These are phyloP conservation scores for Eulemur albifrons DNA, from an alignment of 2,797 vertebrate species.

Conservation along the genomic window DNA sequence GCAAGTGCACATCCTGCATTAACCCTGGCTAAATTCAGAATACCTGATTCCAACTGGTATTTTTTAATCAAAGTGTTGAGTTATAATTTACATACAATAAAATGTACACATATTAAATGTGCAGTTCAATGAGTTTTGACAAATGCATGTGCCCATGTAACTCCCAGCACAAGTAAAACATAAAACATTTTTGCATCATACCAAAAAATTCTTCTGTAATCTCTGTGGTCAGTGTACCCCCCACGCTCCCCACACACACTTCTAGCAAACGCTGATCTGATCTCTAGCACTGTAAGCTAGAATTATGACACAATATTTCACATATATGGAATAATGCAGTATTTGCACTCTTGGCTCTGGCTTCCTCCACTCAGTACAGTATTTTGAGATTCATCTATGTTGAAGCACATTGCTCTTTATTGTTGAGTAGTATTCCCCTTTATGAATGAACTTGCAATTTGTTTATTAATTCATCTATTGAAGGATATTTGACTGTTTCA, in stretches of 20 bases:
- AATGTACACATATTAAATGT: neutral
- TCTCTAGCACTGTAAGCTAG: neutral
- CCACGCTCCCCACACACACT: neutral
- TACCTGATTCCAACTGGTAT: neutral
- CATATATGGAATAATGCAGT: neutral
- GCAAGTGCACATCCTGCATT: neutral
- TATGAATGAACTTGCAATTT: neutral
- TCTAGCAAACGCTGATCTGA: neutral
- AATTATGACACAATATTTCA: neutral
- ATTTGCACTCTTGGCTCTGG: neutral
- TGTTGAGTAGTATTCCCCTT: neutral
- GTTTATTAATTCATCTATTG: neutral
- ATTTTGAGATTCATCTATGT: neutral
- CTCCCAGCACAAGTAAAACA: neutral
- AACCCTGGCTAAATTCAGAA: neutral
- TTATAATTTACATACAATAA: neutral
- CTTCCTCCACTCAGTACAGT: neutral
- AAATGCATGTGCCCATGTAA: neutral
- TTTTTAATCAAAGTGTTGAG: neutral
- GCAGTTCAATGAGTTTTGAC: neutral
- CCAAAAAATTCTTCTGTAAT: neutral
- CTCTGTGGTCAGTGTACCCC: neutral
- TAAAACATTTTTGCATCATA: neutral
- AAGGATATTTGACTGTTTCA: neutral
- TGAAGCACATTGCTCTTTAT: neutral